phyloP scores from a whole-genome alignment of 1,140 invertebrate species.

The Ephestia elutella region DNA sequence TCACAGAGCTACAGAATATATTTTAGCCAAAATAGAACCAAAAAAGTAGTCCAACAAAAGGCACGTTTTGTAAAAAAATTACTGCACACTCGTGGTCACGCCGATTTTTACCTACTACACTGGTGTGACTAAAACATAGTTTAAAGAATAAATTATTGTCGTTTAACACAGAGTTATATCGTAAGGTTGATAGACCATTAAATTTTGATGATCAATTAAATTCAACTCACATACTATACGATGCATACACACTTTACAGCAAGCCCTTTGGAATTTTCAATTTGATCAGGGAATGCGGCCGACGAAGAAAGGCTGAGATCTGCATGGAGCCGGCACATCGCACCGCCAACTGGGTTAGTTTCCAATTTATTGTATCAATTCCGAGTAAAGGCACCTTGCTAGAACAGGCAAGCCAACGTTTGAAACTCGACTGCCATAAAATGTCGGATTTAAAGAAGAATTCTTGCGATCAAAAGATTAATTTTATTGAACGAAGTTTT shows the following conservation, averaged over 20 bases:
- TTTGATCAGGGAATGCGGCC: constrained; percentile 47
- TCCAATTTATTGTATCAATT: constrained; percentile 38
- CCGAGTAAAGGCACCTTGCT: constrained; percentile 24
- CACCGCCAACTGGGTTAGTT: constrained; percentile 24
- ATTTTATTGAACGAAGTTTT: neutral
- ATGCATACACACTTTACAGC: constrained; percentile 17
- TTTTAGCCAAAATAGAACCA: too few relatives aligned
- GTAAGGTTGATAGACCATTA: too few relatives aligned
- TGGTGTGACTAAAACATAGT: too few relatives aligned
- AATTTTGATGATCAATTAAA: constrained; percentile 7
- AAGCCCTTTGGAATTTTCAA: constrained; percentile 45
- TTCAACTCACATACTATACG: neutral
- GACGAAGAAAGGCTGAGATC: constrained; percentile 43
- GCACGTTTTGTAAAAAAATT: too few relatives aligned
- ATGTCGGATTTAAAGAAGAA: neutral
- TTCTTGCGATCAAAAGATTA: neutral
- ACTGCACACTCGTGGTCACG: too few relatives aligned
- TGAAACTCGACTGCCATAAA: constrained; percentile 3
- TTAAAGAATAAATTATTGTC: too few relatives aligned
- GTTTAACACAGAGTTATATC: too few relatives aligned
- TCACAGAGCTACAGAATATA: too few relatives aligned
- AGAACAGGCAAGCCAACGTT: constrained; percentile 12
- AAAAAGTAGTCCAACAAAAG: too few relatives aligned
- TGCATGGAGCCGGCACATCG: constrained; percentile 29
- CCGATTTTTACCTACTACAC: too few relatives aligned